Evolutionary conservation across 2,888 invertebrate species (phyloP).

Genomic region (Drosophila hamatofila): DNA sequence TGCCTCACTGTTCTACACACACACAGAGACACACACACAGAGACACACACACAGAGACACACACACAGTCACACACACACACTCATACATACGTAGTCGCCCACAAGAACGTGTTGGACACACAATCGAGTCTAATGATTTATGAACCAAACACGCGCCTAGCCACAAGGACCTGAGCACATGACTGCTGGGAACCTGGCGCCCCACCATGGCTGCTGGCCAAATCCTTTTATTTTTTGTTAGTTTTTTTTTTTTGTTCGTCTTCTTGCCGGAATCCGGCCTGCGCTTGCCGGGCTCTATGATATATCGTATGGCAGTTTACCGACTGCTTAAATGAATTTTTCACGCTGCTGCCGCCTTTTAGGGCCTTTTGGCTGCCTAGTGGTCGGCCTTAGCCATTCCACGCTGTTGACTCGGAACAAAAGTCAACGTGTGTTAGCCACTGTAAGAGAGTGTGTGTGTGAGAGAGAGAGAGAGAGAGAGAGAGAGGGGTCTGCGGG

Average conservation of each 20-base stretch:
- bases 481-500: background rate
- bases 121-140: conserved; percentile 82
- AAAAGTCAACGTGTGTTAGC: conserved; percentile 62
- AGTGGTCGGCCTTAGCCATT: conserved; percentile 46
- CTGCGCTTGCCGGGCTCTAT: conserved; percentile 31
- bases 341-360: conserved; percentile 59
- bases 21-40: background rate
- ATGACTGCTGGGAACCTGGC: conserved; percentile 1
- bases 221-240: conserved; percentile 46
- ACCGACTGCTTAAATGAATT: conserved; percentile 81
- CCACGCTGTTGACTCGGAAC: conserved; percentile 74
- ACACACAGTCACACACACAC: background rate
- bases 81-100: conserved; percentile 6
- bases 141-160: conserved; percentile 72
- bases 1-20: background rate
- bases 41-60: conserved; percentile 5
- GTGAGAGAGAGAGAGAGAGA: background rate
- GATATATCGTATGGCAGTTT: conserved; percentile 74
- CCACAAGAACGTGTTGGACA: conserved; percentile 70
- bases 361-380: conserved; percentile 10
- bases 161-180: conserved; percentile 60
- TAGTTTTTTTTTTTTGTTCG: conserved; percentile 1
- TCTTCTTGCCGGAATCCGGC: background rate
- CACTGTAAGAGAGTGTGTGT: background rate
- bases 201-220: conserved; percentile 52